Percentiles rank a stretch among this genome's conserved stretches.
Conservation (phyloP, 2,113 vertebrate species). For the Nibea coibor region DNA sequence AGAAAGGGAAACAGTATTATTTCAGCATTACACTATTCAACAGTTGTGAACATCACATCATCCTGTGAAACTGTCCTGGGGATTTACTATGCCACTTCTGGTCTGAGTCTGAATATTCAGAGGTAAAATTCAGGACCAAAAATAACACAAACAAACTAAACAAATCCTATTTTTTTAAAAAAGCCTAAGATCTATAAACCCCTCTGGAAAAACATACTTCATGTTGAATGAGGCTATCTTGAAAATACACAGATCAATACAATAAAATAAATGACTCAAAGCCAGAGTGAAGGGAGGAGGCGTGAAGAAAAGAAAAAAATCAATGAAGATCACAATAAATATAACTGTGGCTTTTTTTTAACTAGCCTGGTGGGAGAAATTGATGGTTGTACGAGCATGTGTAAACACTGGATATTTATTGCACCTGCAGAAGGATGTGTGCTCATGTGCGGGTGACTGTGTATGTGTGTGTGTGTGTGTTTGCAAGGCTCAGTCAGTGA, state of each 20-base stretch:
- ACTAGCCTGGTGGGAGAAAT: slow-evolving; percentile 30
- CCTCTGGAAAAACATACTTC: background rate
- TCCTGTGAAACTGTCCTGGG: background rate
- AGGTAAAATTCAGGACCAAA: background rate
- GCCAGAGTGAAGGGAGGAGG: slow-evolving; percentile 4
- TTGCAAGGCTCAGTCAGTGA: slow-evolving; percentile 11
- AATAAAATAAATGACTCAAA: background rate
- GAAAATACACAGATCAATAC: slow-evolving; percentile 33
- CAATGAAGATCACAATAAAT: slow-evolving; percentile 34
- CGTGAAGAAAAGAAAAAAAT: slow-evolving; percentile 4
- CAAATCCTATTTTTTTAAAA: background rate
- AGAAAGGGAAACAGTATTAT: background rate
- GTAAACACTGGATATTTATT: slow-evolving; percentile 41
- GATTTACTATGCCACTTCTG: background rate
- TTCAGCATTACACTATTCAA: too few relatives aligned
- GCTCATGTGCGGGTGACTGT: background rate
- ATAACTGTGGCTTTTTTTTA: slow-evolving; percentile 16
- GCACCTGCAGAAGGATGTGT: slow-evolving; percentile 13
- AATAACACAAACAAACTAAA: background rate
- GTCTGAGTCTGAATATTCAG: background rate
- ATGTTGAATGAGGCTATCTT: slow-evolving; percentile 1
- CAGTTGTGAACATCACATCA: background rate
- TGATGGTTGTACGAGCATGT: background rate
- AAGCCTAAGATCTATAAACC: background rate
- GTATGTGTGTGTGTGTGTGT: background rate